Percentiles rank a stretch among this genome's conserved stretches.
Evolutionary conservation across 2,888 invertebrate species (phyloP).

Genomic region (Idaea aversata): DNA sequence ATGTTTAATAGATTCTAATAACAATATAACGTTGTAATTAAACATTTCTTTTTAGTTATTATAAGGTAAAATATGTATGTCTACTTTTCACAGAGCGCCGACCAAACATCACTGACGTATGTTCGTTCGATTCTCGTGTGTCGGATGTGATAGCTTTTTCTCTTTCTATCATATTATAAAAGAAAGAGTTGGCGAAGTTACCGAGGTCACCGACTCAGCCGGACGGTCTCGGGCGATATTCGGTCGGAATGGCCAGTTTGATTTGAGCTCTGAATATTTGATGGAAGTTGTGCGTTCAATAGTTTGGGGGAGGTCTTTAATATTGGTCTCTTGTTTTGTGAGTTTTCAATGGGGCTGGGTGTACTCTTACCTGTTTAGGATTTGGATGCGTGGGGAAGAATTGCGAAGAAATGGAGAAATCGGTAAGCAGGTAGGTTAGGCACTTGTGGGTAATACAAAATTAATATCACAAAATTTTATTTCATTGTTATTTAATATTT

Average conservation of each 20-base stretch:
- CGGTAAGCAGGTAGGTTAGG: no score
- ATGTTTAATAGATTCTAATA: slow-evolving; percentile 52
- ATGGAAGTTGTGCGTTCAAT: neutral
- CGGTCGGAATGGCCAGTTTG: neutral
- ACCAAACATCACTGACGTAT: neutral
- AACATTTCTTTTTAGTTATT: slow-evolving; percentile 41
- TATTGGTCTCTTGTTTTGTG: neutral
- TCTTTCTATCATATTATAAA: neutral
- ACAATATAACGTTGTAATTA: slow-evolving; percentile 57
- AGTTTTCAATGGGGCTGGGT: slow-evolving; percentile 14
- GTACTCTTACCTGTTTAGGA: slow-evolving; percentile 1
- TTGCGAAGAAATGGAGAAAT: neutral
- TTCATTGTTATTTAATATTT: no score
- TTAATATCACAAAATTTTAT: no score
- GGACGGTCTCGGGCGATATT: slow-evolving; percentile 1
- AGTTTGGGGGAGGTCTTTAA: neutral
- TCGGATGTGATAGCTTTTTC: neutral
- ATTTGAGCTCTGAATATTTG: neutral
- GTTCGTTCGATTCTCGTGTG: neutral
- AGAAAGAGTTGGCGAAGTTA: neutral
- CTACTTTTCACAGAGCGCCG: neutral
- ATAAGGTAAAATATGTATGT: neutral
- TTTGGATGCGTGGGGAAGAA: neutral
- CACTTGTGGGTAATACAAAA: no score
- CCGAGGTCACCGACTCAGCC: neutral